Evolutionary conservation across 2,113 vertebrate species (phyloP), one percentile per base, ranked within the genome.

Genomic region (Cebidichthys violaceus): DNA sequence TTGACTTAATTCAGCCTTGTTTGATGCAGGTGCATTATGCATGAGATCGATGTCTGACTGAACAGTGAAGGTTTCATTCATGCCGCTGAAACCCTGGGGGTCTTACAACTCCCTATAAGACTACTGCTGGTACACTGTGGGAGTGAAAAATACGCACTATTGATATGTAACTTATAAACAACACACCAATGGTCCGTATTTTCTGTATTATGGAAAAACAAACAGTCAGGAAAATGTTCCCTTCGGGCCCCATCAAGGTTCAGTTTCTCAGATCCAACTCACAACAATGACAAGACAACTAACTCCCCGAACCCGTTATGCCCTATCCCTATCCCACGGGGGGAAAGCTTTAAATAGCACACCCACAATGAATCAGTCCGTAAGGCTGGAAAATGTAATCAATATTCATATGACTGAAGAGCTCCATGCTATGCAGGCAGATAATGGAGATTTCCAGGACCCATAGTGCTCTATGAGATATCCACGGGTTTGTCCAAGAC

Each of bases 1-100:
- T 71, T 31, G 73, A 77, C 45, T 81, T 41, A 22, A 15, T 67
- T 50, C 14, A 18, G 33, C 65, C 20, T 52, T 27, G 33, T 24
- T 81, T 50, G 14, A 55, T 55, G 20, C 54, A 65, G 18, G 29
- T 39, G 33, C 65, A 68, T 87, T 66, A 77, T 86, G 64, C 22
- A 76, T 80, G 68, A 66, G 62, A 74, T 82, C n/a, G 9, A 79
- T 55, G 59, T 54, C 13, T 3, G 1, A 7, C 33, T 60, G 39
- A 41, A 45, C 22, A 2, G 11, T 29, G 29, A 60, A 54, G 61
- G 55, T 52, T 82, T 79, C 50, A 15, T 14, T 75, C 64, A 45
- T 33, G 29, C 37, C n/a, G 59, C 81, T 41, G 24, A 41, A 31
- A 35, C 20, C 43, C 27, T 37, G 31, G 17, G 75, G 77, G 31